Evolutionary conservation across 2,113 vertebrate species (phyloP), one percentile per base, ranked within the genome.

Genomic region (Clarias gariepinus): DNA sequence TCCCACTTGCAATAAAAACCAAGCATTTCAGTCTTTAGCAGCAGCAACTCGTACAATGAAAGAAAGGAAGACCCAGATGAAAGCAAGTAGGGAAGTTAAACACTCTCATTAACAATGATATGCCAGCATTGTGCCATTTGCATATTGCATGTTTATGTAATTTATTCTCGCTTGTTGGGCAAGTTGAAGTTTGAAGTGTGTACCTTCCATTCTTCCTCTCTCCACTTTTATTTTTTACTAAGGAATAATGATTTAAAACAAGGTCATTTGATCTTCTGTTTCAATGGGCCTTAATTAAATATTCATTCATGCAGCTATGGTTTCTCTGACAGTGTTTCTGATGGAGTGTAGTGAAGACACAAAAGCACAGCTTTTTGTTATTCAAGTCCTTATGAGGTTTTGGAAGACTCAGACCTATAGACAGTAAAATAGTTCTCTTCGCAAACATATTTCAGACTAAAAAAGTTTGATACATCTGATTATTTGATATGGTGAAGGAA

Each of bases 241-340:
- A 90, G 92, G 93, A 94, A 93, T 94, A 94, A 95, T 95, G 91
- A 93, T 95, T 94, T 93, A 93, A 93, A 95, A 92, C 94, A 93
- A 95, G 94, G 94, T 95, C 93, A 95, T 95, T 94, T 94, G 94
- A 95, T 95, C 94, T 94, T 93, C 91, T 93, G 91, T 90, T 90
- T 95, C 94, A 96, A 95, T 94, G 92, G 94, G 92, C 91, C 92
- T 92, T 94, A 93, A 96, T 95, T 95, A 95, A 95, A 95, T 95
- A 94, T 95, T 94, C 92, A 95, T 95, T 95, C 92, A 95, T 93
- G 93, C 92, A 91, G 93, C 92, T 91, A 92, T 93, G 93, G 93
- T 92, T 93, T 94, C 91, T 93, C 92, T 90, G 52, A 90, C 92
- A 91, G 90, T 87, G 92, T 94, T 93, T 93, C 93, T 93, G 92